phyloP scores from a whole-genome alignment of 2,888 invertebrate species.

The Parapristionchus giblindavisi region DNA sequence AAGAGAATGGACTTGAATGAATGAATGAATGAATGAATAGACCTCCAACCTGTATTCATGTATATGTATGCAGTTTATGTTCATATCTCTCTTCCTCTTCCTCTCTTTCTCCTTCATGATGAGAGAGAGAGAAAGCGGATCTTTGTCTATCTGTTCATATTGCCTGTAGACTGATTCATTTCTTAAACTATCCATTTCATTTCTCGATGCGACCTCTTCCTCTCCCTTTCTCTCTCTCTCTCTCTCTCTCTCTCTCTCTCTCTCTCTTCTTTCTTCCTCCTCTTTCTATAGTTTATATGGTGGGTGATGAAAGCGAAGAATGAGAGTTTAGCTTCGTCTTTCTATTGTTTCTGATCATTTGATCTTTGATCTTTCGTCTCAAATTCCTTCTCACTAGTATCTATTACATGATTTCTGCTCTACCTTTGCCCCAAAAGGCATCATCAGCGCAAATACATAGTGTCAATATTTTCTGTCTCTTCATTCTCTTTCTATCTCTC shows the following conservation, averaged over 20 bases:
- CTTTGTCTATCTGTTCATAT: too few species aligned
- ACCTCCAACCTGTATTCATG: neutral
- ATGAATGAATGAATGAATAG: neutral
- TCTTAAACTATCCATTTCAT: too few species aligned
- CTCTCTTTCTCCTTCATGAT: neutral
- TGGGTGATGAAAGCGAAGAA: neutral
- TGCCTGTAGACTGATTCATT: too few species aligned
- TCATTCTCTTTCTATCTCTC: too few species aligned
- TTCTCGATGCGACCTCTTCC: neutral
- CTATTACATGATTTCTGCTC: too few species aligned
- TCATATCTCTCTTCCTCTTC: neutral
- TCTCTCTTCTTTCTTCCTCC: constrained; percentile 37
- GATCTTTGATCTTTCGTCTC: too few species aligned
- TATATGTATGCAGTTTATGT: neutral
- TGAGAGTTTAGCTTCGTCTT: neutral
- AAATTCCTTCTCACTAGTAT: too few species aligned
- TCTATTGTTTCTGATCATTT: too few species aligned
- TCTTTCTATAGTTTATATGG: constrained; percentile 36
- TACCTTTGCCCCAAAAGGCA: too few species aligned
- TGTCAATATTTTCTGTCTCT: too few species aligned
- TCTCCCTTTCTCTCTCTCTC: constrained; percentile 41
- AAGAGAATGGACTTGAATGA: neutral
- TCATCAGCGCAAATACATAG: too few species aligned
- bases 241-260: constrained; percentile 37
- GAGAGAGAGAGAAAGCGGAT: too few species aligned